These are phyloP conservation scores for Plecturocebus donacophilus DNA, from an alignment of 2,113 vertebrate genomes.

Conservation along the genomic window DNA sequence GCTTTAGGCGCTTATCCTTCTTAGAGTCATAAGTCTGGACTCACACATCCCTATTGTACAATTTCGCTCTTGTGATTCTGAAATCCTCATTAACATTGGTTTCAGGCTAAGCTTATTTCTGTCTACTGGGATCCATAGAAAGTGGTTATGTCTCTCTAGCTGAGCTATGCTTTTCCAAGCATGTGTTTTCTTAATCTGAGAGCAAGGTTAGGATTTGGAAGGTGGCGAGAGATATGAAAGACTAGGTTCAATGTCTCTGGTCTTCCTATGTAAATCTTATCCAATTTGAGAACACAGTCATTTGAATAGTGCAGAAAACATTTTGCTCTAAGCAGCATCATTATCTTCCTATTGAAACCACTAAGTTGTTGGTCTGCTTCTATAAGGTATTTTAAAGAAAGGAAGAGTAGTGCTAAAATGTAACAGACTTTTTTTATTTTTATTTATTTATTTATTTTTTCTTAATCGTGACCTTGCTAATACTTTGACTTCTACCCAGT, in stretches of 20 bases:
- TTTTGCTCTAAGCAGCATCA: not conserved
- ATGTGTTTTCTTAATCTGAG: not conserved
- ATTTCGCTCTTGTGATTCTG: slow-evolving; percentile 20
- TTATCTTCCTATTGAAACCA: not conserved
- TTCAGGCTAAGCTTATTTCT: slow-evolving; percentile 14
- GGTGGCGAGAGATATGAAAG: not conserved
- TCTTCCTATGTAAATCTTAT: not conserved
- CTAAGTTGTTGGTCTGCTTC: not conserved
- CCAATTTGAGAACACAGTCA: not conserved
- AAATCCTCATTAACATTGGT: slow-evolving; percentile 41
- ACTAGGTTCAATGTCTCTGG: not conserved
- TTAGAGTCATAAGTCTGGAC: not conserved
- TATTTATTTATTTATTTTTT: not conserved
- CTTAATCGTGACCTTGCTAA: not conserved
- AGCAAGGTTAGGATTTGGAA: not conserved
- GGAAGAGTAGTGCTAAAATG: not conserved
- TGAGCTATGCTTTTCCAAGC: not conserved
- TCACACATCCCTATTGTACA: not conserved
- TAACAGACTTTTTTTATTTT: not conserved
- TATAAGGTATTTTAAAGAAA: not conserved
- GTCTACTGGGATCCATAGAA: not conserved
- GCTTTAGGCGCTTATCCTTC: not conserved
- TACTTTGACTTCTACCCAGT: not conserved
- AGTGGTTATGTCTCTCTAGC: not conserved
- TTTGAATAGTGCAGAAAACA: not conserved